A percentile compares a stretch with the other conserved stretches of the same genome.
These are phyloP conservation scores for Rhinichthys klamathensis DNA, from an alignment of 2,113 vertebrate species.

Conservation along the genomic window DNA sequence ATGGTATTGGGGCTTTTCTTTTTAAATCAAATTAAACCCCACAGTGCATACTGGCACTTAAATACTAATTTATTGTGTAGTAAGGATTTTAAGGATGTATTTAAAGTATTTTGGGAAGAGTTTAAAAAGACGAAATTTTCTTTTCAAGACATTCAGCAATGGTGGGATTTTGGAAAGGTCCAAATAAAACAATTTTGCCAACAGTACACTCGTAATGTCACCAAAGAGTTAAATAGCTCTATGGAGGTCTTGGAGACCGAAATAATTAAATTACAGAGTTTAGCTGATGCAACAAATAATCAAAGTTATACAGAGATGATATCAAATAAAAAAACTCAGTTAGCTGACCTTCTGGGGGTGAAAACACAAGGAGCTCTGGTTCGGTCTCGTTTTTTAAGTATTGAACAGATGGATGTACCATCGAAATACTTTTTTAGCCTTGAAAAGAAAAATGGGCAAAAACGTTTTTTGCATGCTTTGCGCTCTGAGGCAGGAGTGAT, in stretches of 20 bases:
- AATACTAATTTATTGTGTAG: background rate
- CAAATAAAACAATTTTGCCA: background rate
- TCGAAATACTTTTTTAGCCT: no score
- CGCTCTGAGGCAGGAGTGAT: no score
- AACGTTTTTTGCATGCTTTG: no score
- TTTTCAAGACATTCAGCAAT: background rate
- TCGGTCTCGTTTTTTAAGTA: background rate
- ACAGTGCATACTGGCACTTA: background rate
- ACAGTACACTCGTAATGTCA: conserved; percentile 20
- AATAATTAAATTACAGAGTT: background rate
- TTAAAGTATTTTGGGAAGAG: background rate
- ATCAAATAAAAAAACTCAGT: background rate
- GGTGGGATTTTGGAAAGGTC: background rate
- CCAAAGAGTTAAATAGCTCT: background rate
- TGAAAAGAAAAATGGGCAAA: no score
- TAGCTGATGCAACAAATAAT: no score
- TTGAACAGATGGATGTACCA: no score
- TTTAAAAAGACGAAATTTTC: background rate
- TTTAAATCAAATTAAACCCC: background rate
- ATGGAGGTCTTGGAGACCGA: background rate
- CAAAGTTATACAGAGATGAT: background rate
- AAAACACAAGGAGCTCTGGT: conserved; percentile 27
- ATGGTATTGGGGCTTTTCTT: background rate
- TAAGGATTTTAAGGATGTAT: background rate
- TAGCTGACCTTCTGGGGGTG: background rate